A percentile compares a stretch with the other conserved stretches of the same genome.
These are phyloP conservation scores for Hippoglossus hippoglossus DNA, from an alignment of 2,797 vertebrate species.

Conservation along the genomic window DNA sequence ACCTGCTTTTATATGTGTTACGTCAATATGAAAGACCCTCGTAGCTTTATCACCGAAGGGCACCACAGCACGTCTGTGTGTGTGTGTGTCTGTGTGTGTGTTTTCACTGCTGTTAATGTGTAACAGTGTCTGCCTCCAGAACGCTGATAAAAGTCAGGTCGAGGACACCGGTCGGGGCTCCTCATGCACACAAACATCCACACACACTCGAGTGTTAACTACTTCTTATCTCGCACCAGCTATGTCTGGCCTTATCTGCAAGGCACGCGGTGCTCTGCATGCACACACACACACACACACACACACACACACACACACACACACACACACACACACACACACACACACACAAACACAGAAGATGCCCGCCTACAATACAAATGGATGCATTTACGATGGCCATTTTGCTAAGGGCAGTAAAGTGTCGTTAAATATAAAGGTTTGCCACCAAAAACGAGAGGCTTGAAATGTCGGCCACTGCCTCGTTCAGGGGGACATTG, in stretches of 20 bases:
- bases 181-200: constrained; percentile 17
- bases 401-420: neutral
- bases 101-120: constrained; percentile 76
- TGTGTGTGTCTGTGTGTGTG: constrained; percentile 6
- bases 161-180: constrained; percentile 50
- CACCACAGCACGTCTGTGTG: constrained; percentile 52
- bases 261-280: constrained; percentile 28
- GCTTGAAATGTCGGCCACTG: neutral
- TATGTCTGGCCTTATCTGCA: constrained; percentile 48
- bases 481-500: constrained; percentile 5
- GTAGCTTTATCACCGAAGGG: constrained; percentile 61
- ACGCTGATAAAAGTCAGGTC: constrained; percentile 71
- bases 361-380: neutral
- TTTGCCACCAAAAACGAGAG: neutral
- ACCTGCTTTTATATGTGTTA: constrained; percentile 25
- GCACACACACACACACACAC: constrained; percentile 17
- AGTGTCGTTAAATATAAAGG: neutral
- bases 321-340: constrained; percentile 16
- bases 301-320: neutral
- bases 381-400: neutral
- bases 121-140: constrained; percentile 76
- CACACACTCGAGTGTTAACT: constrained; percentile 41
- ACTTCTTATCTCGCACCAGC: constrained; percentile 47
- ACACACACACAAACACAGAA: neutral
- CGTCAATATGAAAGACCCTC: constrained; percentile 51